phyloP scores from a whole-genome alignment of 1,140 invertebrate species.

The Drosophila arawakana region DNA sequence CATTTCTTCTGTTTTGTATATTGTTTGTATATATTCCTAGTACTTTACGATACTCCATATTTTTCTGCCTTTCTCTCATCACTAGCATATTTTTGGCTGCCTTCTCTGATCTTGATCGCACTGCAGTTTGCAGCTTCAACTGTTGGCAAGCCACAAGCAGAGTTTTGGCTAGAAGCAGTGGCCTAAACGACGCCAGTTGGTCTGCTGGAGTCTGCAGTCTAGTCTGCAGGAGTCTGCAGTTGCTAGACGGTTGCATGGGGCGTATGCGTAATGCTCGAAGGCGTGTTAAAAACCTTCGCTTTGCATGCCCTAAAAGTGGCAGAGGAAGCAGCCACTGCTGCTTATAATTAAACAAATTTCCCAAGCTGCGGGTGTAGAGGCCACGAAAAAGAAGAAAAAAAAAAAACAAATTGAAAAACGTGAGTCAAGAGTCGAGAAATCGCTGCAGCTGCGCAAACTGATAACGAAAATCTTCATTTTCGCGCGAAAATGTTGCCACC shows the following conservation, averaged over 20 bases:
- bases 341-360: slow-evolving; percentile 79
- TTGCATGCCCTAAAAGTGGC: slow-evolving; percentile 25
- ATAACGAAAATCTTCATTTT: slow-evolving; percentile 82
- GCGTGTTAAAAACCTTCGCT: slow-evolving; percentile 36
- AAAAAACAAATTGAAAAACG: slow-evolving; percentile 76
- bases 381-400: not conserved
- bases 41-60: no score
- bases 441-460: slow-evolving; percentile 36
- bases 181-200: slow-evolving; percentile 59
- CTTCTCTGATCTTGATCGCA: slow-evolving; percentile 29
- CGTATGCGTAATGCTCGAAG: slow-evolving; percentile 32
- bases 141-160: slow-evolving; percentile 21
- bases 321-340: slow-evolving; percentile 7
- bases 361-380: slow-evolving; percentile 12
- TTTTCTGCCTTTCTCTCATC: no score
- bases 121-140: slow-evolving; percentile 1
- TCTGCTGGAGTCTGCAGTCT: slow-evolving; percentile 31
- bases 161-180: not conserved
- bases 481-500: slow-evolving; percentile 82
- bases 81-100: slow-evolving; percentile 36
- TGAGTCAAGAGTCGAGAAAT: slow-evolving; percentile 45
- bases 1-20: no score
- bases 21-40: no score
- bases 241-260: slow-evolving; percentile 19
- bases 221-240: not conserved